Base-by-base conservation (phyloP, 2,113 vertebrate species). In the Bothrops jararaca region DNA sequence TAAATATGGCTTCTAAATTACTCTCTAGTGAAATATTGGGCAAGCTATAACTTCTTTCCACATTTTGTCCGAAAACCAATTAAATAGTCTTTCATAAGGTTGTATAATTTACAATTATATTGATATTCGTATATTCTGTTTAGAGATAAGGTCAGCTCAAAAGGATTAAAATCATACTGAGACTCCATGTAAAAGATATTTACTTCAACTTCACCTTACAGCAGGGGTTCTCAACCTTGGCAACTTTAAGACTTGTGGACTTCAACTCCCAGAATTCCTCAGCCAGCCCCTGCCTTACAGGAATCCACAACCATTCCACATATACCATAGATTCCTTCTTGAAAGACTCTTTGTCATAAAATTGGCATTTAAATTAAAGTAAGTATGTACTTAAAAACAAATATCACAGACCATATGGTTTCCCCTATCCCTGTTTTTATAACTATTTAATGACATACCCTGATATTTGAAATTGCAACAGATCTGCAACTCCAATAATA, bases 1-100 rank as follows among this genome's bases (percentile, higher is more conserved):
- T 94, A 89, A 95, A 95, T 96, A 95, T 95, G 96, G 95, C 93
- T 97, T 96, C 96, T 95, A 97, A 97, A 97, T 95, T 93, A 95
- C 26, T 85, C 92, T 93, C 91, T 9, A 22, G 91, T 85, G 94
- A 96, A 97, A 96, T 93, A 92, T 92, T 93, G 96, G 94, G 93
- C 85, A 96, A 95, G 95, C 29, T 89, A 48, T 88, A 80, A 94
- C n/a, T 58, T 91, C 90, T 91, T 0, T 39, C 91, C 90, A 58
- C 93, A 90, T 92, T 93, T 91, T 96, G 92, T 90, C 94, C 93
- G 74, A 93, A 60, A 80, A 90, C 0, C 53, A 26, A 29, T 92
- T 94, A 85, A 42, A 1, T 1, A 93, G 91, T 92, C 92, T 53
- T 91, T 92, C 91, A 24, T 5, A 85, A 92, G 93, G 91, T 74